Evolutionary conservation across 1,140 invertebrate genomes (phyloP), one percentile per base, ranked within the genome.

Genomic region (Drosophila arawakana): DNA sequence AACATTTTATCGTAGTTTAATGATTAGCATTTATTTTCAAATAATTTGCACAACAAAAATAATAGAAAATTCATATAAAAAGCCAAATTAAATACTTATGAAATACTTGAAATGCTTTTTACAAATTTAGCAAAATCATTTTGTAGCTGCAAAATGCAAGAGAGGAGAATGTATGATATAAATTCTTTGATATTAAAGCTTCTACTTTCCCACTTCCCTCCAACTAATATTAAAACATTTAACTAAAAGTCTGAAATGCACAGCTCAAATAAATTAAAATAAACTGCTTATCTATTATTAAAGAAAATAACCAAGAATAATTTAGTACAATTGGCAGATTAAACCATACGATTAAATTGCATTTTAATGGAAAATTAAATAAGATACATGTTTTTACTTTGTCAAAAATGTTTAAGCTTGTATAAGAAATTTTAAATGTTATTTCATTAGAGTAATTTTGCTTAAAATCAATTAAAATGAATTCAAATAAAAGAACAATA

Each of bases 21-120:
- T 54, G 50, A 54, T 54, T 15, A 54, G 50, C 43, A 58, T 35
- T 49, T 54, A 61, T 61, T 61, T 25, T 61, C 11, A 43, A 54
- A 52, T 30, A 54, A 3, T 35, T 54, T 13, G 11, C 6, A 5
- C 4, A 30, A 7, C 15, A 4, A 49, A 41, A 52, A 18, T 15
- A 49, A 25, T 11, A 30, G 10, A 49, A 43, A 52, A 63, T 63
- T 58, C 7, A 43, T 0, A 43, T 3, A 4, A 43, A 43, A 10
- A 43, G 2, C 1, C n/a, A 54, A 52, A 60, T 60, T 43, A n/a
- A 50, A 68, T 41, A 25, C 21, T 21, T 39, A n/a, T 10, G 11
- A 66, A 25, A 15, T 60, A 41, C 35, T 50, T 60, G 21, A 34
- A 54, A 37, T 54, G 30, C 30, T 54, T 37, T 54, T 1, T 21